These are phyloP conservation scores for Drosophila micromelanica DNA, from an alignment of 1,140 invertebrate species.

Conservation along the genomic window DNA sequence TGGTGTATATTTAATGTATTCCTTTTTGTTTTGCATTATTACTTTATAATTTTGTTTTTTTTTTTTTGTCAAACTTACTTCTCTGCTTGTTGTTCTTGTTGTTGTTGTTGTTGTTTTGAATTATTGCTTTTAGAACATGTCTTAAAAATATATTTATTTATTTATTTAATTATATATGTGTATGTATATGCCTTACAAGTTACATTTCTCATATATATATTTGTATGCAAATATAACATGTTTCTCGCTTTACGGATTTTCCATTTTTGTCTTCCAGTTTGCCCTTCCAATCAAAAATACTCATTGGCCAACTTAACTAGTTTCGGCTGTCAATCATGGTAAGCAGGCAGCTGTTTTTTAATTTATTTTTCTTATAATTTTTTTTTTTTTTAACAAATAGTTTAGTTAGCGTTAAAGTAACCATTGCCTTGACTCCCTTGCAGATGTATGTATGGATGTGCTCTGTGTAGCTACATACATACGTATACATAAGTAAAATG, in stretches of 20 bases:
- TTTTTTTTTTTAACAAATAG: constrained; percentile 45
- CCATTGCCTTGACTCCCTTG: constrained; percentile 49
- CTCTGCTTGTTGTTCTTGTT: constrained; percentile 20
- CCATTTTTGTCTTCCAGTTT: neutral
- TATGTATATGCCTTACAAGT: constrained; percentile 61
- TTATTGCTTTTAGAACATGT: constrained; percentile 82
- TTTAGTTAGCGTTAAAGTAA: constrained; percentile 49
- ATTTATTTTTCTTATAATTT: neutral
- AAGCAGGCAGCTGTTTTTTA: constrained; percentile 38
- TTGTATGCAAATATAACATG: constrained; percentile 76
- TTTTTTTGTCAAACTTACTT: constrained; percentile 47
- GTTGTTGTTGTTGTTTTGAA: constrained; percentile 72
- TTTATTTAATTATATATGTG: constrained; percentile 58
- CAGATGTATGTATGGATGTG: constrained; percentile 17
- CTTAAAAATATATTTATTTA: constrained; percentile 82
- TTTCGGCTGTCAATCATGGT: neutral
- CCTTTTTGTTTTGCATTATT: constrained; percentile 19
- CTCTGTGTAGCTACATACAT: constrained; percentile 15
- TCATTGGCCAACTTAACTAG: neutral
- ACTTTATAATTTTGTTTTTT: constrained; percentile 9
- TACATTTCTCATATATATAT: constrained; percentile 31
- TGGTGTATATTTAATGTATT: constrained; percentile 82
- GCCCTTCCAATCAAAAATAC: constrained; percentile 39
- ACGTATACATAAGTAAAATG: constrained; percentile 44
- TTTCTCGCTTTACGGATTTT: constrained; percentile 36